Base-by-base conservation (phyloP, 2,113 vertebrate genomes). In the Dromiciops gliroides region DNA sequence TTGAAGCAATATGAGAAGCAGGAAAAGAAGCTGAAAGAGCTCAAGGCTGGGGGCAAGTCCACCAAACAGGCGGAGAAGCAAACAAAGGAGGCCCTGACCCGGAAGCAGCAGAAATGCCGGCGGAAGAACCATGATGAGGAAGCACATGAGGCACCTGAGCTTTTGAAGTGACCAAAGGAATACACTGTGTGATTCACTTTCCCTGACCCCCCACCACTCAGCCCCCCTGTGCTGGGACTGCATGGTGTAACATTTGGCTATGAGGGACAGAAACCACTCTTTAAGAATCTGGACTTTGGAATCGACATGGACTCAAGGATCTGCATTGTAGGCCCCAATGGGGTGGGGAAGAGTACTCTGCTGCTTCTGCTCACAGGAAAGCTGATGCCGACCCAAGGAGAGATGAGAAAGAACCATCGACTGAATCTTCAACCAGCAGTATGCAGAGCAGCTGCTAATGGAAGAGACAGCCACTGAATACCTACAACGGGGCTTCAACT, bases 391-490 rank as follows among this genome's bases (percentile, higher is more conserved):
- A 98, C 98, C 11, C 99, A 96, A 92, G 99, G 99, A 26, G 99
- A 99, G 96, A 99, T 99, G 99, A 99, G 99, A 90, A 99, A 99
- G 97, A 99, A 99, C 96, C 99, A 99, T 97, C 98, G 99, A 25
- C 97, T 99, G 99, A 97, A 99, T 99, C 99, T 99, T 99, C 96
- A 99, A 99, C 97, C 99, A 99, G 98, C 99, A 99, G 92, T 99
- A 99, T 0, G 99, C 99, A 0, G 99, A 99, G 95, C 99, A 99
- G 98, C 96, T 99, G 92, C 99, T 98, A 97, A 99, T 99, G 99
- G 99, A 99, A 95, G 99, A 99, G 97, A 98, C 99, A 0, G 98
- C 99, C 44, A 99, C 99, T 0, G 99, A 99, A 94, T 99, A 99
- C 91, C 98, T 99, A 92, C 99, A 99, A 98, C 99, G 99, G 51